Percentiles rank a stretch among this genome's conserved stretches.
Conservation (phyloP, 2,113 vertebrate genomes). For the Peromyscus leucopus region DNA sequence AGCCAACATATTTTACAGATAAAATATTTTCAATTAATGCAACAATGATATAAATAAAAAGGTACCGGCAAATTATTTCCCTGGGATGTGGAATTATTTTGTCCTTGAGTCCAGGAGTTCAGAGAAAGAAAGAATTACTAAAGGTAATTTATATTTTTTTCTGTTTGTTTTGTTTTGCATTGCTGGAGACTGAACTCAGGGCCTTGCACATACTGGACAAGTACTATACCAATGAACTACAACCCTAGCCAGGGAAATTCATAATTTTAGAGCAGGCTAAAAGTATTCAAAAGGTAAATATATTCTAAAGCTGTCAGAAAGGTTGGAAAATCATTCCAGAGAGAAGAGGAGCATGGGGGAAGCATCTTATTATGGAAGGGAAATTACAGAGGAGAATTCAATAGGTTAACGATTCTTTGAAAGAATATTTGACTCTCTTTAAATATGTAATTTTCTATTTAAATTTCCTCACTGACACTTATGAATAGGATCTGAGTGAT, state of each 20-base stretch:
- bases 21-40: slow-evolving; percentile 46
- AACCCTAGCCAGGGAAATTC: background rate
- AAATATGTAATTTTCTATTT: slow-evolving; percentile 41
- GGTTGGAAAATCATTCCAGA: slow-evolving; percentile 13
- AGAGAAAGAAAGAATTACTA: slow-evolving; percentile 30
- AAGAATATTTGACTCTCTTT: background rate
- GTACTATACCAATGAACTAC: background rate
- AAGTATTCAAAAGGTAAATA: background rate
- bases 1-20: background rate
- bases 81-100: slow-evolving; percentile 13
- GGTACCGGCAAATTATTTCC: slow-evolving; percentile 32
- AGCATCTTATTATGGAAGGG: background rate
- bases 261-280: background rate
- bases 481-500: background rate
- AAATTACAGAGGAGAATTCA: slow-evolving; percentile 31
- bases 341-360: background rate
- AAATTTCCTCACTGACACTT: background rate
- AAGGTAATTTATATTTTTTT: background rate
- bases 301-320: background rate
- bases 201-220: background rate
- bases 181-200: background rate
- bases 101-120: background rate
- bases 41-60: slow-evolving; percentile 24
- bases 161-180: background rate
- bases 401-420: background rate